Evolutionary conservation across 2,888 invertebrate genomes (phyloP).

Genomic region (Lycocerus yunnanus): DNA sequence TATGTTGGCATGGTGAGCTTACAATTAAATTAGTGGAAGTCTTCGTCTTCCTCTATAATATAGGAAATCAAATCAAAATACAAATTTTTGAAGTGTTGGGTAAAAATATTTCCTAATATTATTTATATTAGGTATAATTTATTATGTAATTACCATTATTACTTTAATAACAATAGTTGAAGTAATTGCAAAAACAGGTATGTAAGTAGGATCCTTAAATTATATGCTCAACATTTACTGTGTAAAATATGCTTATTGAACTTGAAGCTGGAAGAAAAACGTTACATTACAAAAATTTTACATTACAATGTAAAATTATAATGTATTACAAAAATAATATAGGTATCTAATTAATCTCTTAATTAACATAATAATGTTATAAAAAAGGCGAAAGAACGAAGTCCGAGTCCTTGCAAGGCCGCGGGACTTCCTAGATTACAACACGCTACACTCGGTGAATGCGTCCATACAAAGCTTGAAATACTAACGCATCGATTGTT

Average conservation of each 20-base stretch:
- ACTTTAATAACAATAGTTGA: too few relatives aligned
- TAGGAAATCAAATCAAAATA: too few relatives aligned
- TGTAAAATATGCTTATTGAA: background rate
- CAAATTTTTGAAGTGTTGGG: too few relatives aligned
- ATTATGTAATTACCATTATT: too few relatives aligned
- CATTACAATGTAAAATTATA: background rate
- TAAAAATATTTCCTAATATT: too few relatives aligned
- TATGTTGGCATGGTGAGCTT: too few relatives aligned
- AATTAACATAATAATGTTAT: slow-evolving; percentile 8
- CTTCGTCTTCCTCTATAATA: too few relatives aligned
- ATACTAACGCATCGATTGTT: slow-evolving; percentile 20
- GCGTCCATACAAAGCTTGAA: slow-evolving; percentile 22
- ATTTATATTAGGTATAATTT: too few relatives aligned
- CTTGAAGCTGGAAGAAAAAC: background rate
- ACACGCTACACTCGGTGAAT: slow-evolving; percentile 32
- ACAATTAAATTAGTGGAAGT: too few relatives aligned
- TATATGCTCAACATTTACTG: background rate
- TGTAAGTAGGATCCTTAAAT: too few relatives aligned
- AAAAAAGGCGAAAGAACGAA: slow-evolving; percentile 47
- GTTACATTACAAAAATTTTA: background rate
- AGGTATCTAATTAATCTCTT: background rate
- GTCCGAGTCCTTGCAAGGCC: slow-evolving; percentile 53
- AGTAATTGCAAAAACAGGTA: background rate
- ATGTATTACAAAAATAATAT: background rate
- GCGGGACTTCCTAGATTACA: slow-evolving; percentile 53